Evolutionary conservation across 2,113 vertebrate species (phyloP).

Genomic region (Phaetusa simplex): DNA sequence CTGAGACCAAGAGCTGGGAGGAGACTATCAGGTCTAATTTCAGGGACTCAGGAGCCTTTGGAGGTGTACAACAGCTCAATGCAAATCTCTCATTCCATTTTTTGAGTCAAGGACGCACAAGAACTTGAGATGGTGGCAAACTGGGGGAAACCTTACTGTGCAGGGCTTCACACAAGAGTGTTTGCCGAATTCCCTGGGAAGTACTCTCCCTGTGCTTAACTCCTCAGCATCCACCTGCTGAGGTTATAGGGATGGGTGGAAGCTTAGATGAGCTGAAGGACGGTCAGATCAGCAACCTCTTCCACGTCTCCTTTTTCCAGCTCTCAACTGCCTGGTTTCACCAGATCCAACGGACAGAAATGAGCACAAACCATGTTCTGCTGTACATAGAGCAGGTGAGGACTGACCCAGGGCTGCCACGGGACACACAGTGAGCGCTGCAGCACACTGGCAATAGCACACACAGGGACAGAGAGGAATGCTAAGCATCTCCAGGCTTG

Average conservation of each 20-base stretch:
- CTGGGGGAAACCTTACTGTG: neutral
- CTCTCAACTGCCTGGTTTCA: neutral
- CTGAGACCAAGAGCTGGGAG: fast-evolving
- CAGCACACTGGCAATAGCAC: neutral
- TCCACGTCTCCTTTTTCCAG: neutral
- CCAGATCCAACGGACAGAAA: neutral
- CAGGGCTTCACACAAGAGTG: fast-evolving
- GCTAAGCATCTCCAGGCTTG: fast-evolving
- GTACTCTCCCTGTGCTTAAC: neutral
- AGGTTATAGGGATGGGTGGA: neutral
- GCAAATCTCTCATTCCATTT: neutral
- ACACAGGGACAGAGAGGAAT: neutral
- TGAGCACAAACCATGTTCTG: conserved; percentile 13
- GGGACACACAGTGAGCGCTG: fast-evolving
- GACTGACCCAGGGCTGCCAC: fast-evolving
- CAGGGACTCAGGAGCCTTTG: neutral
- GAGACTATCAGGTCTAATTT: neutral
- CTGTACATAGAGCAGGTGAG: conserved; percentile 27
- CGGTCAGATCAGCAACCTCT: neutral
- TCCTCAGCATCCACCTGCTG: neutral
- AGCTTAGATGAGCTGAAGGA: neutral
- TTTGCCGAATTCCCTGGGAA: neutral
- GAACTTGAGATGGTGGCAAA: neutral
- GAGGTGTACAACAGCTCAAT: neutral
- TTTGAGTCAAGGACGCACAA: neutral